A percentile compares a stretch with the other conserved stretches of the same genome.
Evolutionary conservation across 1,140 invertebrate genomes (phyloP).

Genomic region (Atta colombica): DNA sequence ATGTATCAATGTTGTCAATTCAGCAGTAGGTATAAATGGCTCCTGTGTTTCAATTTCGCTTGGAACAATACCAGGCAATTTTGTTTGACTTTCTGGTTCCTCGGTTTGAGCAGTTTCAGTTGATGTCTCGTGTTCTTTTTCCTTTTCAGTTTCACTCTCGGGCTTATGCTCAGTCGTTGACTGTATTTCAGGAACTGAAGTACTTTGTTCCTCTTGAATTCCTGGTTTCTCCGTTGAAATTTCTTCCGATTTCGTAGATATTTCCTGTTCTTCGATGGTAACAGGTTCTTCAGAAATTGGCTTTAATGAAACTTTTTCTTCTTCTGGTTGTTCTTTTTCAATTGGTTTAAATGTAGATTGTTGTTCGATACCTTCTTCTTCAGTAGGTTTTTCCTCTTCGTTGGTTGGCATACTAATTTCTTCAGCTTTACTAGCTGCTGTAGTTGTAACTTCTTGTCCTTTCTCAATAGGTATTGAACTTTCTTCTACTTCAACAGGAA

Average conservation of each 20-base stretch:
- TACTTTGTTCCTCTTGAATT: conserved; percentile 31
- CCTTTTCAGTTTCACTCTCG: conserved; percentile 42
- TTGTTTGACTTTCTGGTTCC: conserved; percentile 56
- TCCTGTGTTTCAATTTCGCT: conserved; percentile 61
- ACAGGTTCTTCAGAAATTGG: conserved; percentile 33
- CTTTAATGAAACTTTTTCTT: not conserved
- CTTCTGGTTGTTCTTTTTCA: conserved; percentile 20
- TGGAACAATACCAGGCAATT: conserved; percentile 29
- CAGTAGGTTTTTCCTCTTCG: not conserved
- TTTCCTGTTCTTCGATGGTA: conserved; percentile 16
- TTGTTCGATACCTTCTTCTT: conserved; percentile 8
- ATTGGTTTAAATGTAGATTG: conserved; percentile 1
- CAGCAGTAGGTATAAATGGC: conserved; percentile 19
- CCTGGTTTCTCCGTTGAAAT: conserved; percentile 14
- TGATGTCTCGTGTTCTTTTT: conserved; percentile 38
- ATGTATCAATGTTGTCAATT: conserved; percentile 36
- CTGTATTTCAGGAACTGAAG: conserved; percentile 35
- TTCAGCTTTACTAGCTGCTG: conserved; percentile 5
- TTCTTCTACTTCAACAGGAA: conserved; percentile 32
- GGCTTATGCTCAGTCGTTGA: conserved; percentile 10
- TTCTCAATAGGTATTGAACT: conserved; percentile 2
- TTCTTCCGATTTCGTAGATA: conserved; percentile 29
- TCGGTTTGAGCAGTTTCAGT: conserved; percentile 53
- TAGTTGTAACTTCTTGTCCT: conserved; percentile 25
- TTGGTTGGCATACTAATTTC: conserved; percentile 15